phyloP scores from a whole-genome alignment of 2,113 vertebrate genomes.

The Cebidichthys violaceus region DNA sequence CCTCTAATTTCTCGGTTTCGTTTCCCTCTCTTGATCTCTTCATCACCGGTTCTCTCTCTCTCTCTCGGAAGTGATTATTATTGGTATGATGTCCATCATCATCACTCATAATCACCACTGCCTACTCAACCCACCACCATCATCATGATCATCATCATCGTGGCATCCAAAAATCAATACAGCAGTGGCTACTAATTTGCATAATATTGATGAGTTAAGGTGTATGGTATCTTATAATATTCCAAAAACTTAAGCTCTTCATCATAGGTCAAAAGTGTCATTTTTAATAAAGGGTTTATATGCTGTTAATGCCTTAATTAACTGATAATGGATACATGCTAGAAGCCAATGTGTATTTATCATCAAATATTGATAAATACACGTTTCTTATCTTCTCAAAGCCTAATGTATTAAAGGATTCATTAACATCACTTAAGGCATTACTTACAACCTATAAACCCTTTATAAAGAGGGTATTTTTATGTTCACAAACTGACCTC shows the following conservation, averaged over 20 bases:
- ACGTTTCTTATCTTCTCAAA: not conserved
- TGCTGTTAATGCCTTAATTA: not conserved
- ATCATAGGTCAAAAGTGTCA: not conserved
- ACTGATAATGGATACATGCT: not conserved
- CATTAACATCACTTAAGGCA: not conserved
- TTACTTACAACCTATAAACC: not conserved
- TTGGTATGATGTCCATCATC: slow-evolving; percentile 45
- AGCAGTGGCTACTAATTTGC: not conserved
- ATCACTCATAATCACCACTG: slow-evolving; percentile 55
- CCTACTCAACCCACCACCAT: slow-evolving; percentile 42
- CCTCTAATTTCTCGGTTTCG: slow-evolving; percentile 42
- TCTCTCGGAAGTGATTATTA: slow-evolving; percentile 58
- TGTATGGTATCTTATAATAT: not conserved
- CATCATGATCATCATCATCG: slow-evolving; percentile 33
- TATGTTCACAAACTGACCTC: not conserved
- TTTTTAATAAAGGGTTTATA: not conserved
- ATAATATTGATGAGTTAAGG: not conserved
- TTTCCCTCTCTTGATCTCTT: slow-evolving; percentile 17
- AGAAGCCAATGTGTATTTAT: not conserved
- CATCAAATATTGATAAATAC: slow-evolving; percentile 1
- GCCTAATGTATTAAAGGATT: not conserved
- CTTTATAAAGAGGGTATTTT: not conserved
- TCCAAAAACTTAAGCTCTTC: not conserved
- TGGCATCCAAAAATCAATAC: slow-evolving; percentile 24
- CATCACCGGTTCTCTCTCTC: slow-evolving; percentile 1